Conservation (phyloP, 2,113 vertebrate species). For the Xiphorhynchus elegans region DNA sequence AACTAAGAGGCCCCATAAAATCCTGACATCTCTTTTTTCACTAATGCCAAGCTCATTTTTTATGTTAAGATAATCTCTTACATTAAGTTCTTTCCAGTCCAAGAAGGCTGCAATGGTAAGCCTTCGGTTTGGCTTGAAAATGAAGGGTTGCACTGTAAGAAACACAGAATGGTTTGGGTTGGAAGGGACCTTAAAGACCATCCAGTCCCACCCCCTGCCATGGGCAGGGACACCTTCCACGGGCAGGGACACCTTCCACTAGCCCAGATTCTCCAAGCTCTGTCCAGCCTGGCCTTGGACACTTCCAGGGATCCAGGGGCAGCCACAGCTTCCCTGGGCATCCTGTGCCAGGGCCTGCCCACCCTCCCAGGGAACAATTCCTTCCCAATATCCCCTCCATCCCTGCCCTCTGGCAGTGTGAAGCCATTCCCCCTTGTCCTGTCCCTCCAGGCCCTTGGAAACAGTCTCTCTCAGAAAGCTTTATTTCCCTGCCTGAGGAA, state of each 20-base stretch:
- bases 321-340: not conserved
- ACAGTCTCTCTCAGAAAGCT: not conserved
- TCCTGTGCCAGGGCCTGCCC: not conserved
- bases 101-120: not conserved
- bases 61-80: not conserved
- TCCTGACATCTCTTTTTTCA: not conserved
- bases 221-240: not conserved
- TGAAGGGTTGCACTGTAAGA: not conserved
- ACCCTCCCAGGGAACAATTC: not conserved
- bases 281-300: not conserved
- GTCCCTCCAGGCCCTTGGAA: not conserved
- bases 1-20: not conserved
- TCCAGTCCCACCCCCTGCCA: fast-evolving
- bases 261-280: not conserved
- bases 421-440: not conserved
- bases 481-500: not conserved
- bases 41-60: not conserved
- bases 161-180: fast-evolving
- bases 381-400: fast-evolving
- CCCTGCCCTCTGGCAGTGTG: fast-evolving
- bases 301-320: not conserved
- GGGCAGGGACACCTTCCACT: not conserved
- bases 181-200: fast-evolving
- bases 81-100: not conserved
- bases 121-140: not conserved